These are phyloP conservation scores for Anolis sagrei DNA, from an alignment of 2,113 vertebrate species.

Conservation along the genomic window DNA sequence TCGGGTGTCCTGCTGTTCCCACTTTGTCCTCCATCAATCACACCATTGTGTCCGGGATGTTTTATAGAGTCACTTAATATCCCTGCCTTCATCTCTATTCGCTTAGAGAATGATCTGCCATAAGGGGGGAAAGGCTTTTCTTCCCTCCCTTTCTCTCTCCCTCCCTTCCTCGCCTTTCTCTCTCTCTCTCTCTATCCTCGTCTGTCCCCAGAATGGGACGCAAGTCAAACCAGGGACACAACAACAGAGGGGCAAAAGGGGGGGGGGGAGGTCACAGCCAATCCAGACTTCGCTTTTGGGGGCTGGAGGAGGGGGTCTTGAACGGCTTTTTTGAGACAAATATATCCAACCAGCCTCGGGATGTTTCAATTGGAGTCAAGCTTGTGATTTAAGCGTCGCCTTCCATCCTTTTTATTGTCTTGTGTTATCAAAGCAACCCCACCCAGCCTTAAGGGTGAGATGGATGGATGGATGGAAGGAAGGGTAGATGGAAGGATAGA, in stretches of 20 bases:
- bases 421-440: slow-evolving; percentile 43
- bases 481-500: no score
- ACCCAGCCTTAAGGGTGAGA: no score
- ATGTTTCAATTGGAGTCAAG: slow-evolving; percentile 60
- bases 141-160: not conserved
- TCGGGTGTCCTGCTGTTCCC: slow-evolving; percentile 96
- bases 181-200: not conserved
- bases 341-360: slow-evolving; percentile 62
- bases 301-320: no score
- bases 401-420: slow-evolving; percentile 62
- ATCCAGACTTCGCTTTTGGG: slow-evolving; percentile 23
- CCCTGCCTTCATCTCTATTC: slow-evolving; percentile 98
- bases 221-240: slow-evolving; percentile 74
- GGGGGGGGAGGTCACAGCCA: not conserved
- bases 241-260: slow-evolving; percentile 69
- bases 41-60: slow-evolving; percentile 97
- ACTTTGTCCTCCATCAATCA: slow-evolving; percentile 99
- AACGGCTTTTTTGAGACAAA: slow-evolving; percentile 81
- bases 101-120: slow-evolving; percentile 93
- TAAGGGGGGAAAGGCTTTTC: slow-evolving; percentile 82
- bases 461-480: no score
- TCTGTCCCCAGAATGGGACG: slow-evolving; percentile 75
- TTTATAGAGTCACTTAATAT: slow-evolving; percentile 99
- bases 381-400: slow-evolving; percentile 69
- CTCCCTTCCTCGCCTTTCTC: not conserved